These are phyloP conservation scores for Scotopteryx bipunctaria DNA, from an alignment of 2,888 invertebrate genomes.

Conservation along the genomic window DNA sequence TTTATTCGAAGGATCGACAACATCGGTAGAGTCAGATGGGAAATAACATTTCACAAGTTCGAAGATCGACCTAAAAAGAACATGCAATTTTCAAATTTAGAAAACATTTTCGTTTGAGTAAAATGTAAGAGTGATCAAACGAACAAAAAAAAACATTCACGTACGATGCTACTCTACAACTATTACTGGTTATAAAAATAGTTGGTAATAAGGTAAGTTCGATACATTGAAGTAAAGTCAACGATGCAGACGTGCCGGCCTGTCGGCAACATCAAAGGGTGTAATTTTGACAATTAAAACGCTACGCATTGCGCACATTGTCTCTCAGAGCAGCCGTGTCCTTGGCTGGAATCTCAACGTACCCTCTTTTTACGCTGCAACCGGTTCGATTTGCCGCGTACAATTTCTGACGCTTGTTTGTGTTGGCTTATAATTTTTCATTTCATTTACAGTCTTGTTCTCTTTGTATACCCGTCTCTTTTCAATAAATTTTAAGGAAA, in stretches of 20 bases:
- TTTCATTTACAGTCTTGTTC: constrained; percentile 33
- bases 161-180: constrained; percentile 6
- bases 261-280: constrained; percentile 69
- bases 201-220: constrained; percentile 26
- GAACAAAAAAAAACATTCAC: constrained; percentile 1
- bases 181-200: constrained; percentile 24
- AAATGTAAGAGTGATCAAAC: no score
- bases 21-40: constrained; percentile 1
- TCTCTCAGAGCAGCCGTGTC: constrained; percentile 60
- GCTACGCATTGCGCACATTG: constrained; percentile 71
- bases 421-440: constrained; percentile 34
- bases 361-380: constrained; percentile 56
- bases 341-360: constrained; percentile 75
- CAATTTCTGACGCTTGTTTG: constrained; percentile 38
- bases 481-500: constrained; percentile 22
- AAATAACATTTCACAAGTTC: background rate
- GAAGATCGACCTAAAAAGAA: background rate
- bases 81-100: no score
- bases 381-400: constrained; percentile 66
- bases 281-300: constrained; percentile 82
- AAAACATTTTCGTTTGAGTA: background rate
- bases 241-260: constrained; percentile 27
- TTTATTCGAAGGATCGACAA: constrained; percentile 27
- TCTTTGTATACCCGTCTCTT: constrained; percentile 48
- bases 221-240: constrained; percentile 30